Conservation (phyloP, 1,140 invertebrate species). For the Pachypsylla venusta region DNA sequence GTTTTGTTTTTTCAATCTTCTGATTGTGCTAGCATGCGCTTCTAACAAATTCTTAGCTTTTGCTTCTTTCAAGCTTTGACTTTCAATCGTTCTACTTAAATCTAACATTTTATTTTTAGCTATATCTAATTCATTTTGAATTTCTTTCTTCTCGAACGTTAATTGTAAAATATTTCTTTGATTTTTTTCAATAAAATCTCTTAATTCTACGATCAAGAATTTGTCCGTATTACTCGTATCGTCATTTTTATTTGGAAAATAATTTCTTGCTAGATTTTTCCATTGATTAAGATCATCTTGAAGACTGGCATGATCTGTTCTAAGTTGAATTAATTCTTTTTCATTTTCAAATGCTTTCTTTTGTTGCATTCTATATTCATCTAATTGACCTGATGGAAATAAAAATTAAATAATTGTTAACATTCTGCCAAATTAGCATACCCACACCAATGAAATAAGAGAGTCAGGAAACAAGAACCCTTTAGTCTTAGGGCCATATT, state of each 20-base stretch:
- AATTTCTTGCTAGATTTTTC: not conserved
- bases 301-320: not conserved
- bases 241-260: not conserved
- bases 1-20: constrained; percentile 22
- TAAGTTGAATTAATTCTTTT: not conserved
- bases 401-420: too few relatives aligned
- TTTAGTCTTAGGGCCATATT: too few relatives aligned
- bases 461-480: too few relatives aligned
- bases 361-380: not conserved
- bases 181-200: not conserved
- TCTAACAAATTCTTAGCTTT: constrained; percentile 9
- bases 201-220: not conserved
- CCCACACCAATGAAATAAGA: too few relatives aligned
- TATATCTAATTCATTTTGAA: not conserved
- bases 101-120: not conserved
- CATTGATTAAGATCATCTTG: not conserved
- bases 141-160: constrained; percentile 1
- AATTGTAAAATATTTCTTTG: not conserved
- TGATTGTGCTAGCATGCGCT: constrained; percentile 15
- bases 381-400: too few relatives aligned
- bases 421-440: too few relatives aligned
- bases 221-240: too few relatives aligned
- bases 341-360: not conserved
- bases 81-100: not conserved
- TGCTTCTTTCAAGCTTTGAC: not conserved